These are phyloP conservation scores for Macquaria australasica DNA, from an alignment of 2,113 vertebrate genomes.

Conservation along the genomic window DNA sequence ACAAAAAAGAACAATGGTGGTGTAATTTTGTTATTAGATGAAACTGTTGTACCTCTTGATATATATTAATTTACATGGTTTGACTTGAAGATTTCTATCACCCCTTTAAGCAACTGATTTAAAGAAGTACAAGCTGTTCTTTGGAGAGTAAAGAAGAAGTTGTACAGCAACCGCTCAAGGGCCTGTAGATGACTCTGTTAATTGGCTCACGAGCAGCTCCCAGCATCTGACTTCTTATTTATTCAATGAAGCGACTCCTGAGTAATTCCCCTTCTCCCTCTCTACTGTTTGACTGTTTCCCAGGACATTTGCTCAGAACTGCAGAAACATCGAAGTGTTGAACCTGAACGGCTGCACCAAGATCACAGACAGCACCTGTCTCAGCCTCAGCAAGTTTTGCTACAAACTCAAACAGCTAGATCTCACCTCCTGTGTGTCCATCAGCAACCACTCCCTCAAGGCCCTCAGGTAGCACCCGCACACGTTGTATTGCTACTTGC, in stretches of 20 bases:
- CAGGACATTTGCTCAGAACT: slow-evolving; percentile 98
- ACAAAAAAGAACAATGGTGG: background rate
- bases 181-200: slow-evolving; percentile 40
- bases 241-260: slow-evolving; percentile 35
- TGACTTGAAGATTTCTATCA: background rate
- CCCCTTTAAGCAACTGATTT: slow-evolving; percentile 4
- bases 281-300: slow-evolving; percentile 53
- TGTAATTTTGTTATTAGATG: background rate
- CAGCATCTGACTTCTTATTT: slow-evolving; percentile 36
- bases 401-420: slow-evolving; percentile 95
- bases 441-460: slow-evolving; percentile 95
- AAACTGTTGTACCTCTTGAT: background rate
- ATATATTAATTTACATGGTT: slow-evolving; percentile 2
- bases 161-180: slow-evolving; percentile 2
- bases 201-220: slow-evolving; percentile 42
- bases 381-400: slow-evolving; percentile 97
- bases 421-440: slow-evolving; percentile 94
- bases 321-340: slow-evolving; percentile 95
- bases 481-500: background rate
- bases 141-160: background rate
- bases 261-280: slow-evolving; percentile 21
- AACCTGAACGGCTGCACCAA: slow-evolving; percentile 97
- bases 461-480: slow-evolving; percentile 88
- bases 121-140: slow-evolving; percentile 16
- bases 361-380: slow-evolving; percentile 96